A percentile compares a stretch with the other conserved stretches of the same genome.
phyloP scores from a whole-genome alignment of 2,797 vertebrate genomes.

The Oophaga sylvatica region DNA sequence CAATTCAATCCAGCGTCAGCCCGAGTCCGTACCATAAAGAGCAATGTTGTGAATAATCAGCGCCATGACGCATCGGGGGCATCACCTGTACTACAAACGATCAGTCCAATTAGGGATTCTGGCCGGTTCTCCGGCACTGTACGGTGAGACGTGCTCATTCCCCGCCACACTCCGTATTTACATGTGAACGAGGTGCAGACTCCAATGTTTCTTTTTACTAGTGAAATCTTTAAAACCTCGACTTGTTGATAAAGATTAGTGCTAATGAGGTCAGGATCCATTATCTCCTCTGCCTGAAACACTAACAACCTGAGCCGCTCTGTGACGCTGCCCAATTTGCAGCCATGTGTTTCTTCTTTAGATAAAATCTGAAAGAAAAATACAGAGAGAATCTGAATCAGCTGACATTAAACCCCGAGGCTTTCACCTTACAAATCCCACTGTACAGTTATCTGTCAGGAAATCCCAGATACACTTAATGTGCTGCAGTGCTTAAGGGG shows the following conservation, averaged over 20 bases:
- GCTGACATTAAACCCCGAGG: slow-evolving; percentile 60
- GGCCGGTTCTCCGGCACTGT: neutral
- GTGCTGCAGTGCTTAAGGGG: slow-evolving; percentile 46
- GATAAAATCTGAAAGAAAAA: slow-evolving; percentile 71
- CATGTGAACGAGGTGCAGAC: slow-evolving; percentile 35
- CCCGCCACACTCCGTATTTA: slow-evolving; percentile 17
- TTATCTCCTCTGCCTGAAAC: slow-evolving; percentile 59
- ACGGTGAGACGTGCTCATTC: neutral
- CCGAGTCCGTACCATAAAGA: neutral
- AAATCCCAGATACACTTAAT: slow-evolving; percentile 59
- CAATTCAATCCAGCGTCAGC: neutral
- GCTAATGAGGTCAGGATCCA: slow-evolving; percentile 61
- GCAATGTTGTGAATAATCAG: neutral
- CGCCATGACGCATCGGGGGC: neutral
- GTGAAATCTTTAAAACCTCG: slow-evolving; percentile 60
- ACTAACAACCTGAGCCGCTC: slow-evolving; percentile 56
- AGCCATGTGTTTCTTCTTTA: slow-evolving; percentile 72
- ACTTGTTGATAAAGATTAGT: slow-evolving; percentile 63
- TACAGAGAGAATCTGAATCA: slow-evolving; percentile 65
- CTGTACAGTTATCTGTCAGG: slow-evolving; percentile 56
- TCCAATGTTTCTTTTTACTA: slow-evolving; percentile 58
- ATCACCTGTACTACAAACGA: slow-evolving; percentile 31
- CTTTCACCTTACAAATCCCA: slow-evolving; percentile 62
- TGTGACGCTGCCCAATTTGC: slow-evolving; percentile 67
- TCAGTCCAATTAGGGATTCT: slow-evolving; percentile 21